Conservation (phyloP, 2,113 vertebrate genomes). For the Galeopterus variegatus region DNA sequence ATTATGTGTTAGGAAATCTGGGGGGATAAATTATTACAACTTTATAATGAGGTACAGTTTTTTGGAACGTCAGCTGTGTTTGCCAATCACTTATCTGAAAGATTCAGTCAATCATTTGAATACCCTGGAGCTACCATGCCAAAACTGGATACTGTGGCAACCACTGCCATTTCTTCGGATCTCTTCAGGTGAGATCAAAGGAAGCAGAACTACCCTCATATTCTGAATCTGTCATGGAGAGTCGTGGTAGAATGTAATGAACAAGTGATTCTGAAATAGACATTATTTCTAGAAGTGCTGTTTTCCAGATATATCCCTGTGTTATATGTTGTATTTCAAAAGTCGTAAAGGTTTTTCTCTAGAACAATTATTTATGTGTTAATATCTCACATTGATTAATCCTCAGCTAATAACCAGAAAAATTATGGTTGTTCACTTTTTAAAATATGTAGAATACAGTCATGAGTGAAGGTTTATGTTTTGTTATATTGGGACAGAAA, state of each 20-base stretch:
- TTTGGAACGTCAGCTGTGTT: neutral
- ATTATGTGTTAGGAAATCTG: neutral
- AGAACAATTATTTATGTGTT: neutral
- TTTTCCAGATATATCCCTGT: neutral
- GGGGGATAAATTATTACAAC: neutral
- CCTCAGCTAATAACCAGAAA: constrained; percentile 5
- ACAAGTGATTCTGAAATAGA: neutral
- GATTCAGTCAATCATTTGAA: neutral
- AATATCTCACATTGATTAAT: neutral
- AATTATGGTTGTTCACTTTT: neutral
- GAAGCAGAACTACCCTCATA: neutral
- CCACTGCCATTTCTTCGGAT: neutral
- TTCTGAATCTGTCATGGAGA: neutral
- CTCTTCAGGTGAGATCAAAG: neutral
- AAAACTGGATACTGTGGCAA: neutral
- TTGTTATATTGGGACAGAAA: constrained; percentile 5
- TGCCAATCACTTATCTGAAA: constrained; percentile 13
- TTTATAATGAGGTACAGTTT: neutral
- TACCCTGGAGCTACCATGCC: neutral
- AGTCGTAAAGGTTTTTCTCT: neutral
- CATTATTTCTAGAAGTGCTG: constrained; percentile 2
- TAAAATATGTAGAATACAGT: neutral
- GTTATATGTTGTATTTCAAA: neutral
- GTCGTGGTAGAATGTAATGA: neutral
- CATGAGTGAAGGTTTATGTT: neutral